A percentile compares a stretch with the other conserved stretches of the same genome.
Evolutionary conservation across 2,888 invertebrate species (phyloP).

Genomic region (Enchytraeus crypticus): DNA sequence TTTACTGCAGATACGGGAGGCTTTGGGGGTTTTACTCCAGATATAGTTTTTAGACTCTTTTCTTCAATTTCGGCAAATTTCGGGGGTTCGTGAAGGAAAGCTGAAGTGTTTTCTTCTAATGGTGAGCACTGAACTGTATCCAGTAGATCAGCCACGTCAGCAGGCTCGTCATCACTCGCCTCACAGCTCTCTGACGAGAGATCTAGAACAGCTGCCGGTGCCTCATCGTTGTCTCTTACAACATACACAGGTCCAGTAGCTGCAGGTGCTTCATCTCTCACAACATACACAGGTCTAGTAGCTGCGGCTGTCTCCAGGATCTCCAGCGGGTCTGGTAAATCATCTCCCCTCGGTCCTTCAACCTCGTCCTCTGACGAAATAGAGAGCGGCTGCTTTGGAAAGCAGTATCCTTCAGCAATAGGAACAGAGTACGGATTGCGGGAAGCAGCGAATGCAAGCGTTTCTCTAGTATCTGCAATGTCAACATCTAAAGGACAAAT

Average conservation of each 20-base stretch:
- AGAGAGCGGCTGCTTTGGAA: not conserved
- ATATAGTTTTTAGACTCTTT: too few relatives aligned
- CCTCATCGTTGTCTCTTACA: not conserved
- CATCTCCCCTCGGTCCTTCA: not conserved
- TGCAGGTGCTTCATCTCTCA: not conserved
- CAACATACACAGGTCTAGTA: not conserved
- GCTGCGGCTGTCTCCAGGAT: not conserved
- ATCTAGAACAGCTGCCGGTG: not conserved
- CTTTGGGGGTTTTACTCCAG: too few relatives aligned
- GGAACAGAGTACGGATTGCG: not conserved
- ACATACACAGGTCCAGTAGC: not conserved
- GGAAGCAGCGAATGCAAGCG: conserved; percentile 2
- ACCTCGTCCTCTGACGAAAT: conserved; percentile 5
- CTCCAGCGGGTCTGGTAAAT: not conserved
- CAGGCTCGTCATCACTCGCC: conserved; percentile 1
- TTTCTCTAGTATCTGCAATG: not conserved
- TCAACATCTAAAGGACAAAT: conserved; percentile 4
- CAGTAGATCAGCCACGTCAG: conserved; percentile 7
- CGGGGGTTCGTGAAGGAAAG: too few relatives aligned
- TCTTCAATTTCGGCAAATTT: too few relatives aligned
- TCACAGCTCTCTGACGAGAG: conserved; percentile 8
- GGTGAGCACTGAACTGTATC: too few relatives aligned
- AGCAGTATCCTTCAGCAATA: not conserved
- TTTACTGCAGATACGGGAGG: too few relatives aligned
- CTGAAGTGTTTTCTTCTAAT: too few relatives aligned